phyloP scores from a whole-genome alignment of 2,797 vertebrate genomes.

The Enteromius treurensis region DNA sequence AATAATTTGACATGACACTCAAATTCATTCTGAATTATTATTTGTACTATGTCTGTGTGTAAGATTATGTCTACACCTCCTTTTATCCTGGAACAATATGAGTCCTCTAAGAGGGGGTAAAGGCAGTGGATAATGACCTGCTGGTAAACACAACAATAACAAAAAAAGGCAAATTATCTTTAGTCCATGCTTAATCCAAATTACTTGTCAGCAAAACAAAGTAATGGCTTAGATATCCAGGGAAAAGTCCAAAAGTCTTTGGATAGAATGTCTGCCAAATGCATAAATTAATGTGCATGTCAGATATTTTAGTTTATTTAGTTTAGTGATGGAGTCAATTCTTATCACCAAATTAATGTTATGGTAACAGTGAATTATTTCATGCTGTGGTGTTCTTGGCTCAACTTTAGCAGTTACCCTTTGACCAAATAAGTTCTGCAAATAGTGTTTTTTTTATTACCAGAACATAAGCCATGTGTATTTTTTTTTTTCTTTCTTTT shows the following conservation, averaged over 20 bases:
- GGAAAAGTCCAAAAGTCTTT: background rate
- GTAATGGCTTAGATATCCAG: background rate
- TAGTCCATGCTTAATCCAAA: background rate
- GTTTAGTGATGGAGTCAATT: slow-evolving; percentile 36
- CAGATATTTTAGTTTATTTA: too few species aligned
- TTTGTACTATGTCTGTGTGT: background rate
- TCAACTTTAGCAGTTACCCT: slow-evolving; percentile 13
- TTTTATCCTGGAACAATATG: background rate
- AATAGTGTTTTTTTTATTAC: background rate
- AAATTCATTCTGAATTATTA: background rate
- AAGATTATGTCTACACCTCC: background rate
- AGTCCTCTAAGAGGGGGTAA: background rate
- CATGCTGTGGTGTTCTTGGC: slow-evolving; percentile 54
- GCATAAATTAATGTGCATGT: background rate
- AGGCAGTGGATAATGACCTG: background rate
- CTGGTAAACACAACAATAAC: background rate
- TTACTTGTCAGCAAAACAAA: background rate
- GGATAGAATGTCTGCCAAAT: background rate
- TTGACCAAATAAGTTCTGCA: slow-evolving; percentile 30
- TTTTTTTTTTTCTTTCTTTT: background rate
- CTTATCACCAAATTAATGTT: slow-evolving; percentile 56
- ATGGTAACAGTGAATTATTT: slow-evolving; percentile 52
- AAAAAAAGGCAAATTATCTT: background rate
- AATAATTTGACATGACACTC: too few species aligned
- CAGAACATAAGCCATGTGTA: background rate